Evolutionary conservation across 2,113 vertebrate species (phyloP), one percentile per base, ranked within the genome.

Genomic region (Hippocampus guttulatus): DNA sequence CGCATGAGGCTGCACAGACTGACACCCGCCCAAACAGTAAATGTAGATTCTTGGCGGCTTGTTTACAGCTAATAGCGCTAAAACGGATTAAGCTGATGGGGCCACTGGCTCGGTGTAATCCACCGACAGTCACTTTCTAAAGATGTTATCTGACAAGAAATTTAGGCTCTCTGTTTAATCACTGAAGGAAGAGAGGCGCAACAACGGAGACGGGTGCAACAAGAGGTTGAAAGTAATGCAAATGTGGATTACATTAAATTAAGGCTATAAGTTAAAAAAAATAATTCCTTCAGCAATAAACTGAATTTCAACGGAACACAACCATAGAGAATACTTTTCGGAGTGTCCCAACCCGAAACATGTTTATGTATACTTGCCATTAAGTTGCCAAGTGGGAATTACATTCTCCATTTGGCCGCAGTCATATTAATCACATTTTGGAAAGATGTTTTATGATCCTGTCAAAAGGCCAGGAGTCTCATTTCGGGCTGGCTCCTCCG

Each of bases 81-180:
- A 81, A 77, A 81, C 73, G 80, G 81, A 84, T 85, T 84, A 82
- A 73, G 62, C 33, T 70, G 79, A 84, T 73, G 72, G 77, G 79
- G 79, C 73, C 73, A 73, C 71, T 67, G 76, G 73, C 71, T 77
- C 70, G 57, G 25, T 76, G 76, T 86, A 82, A 88, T 85, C 76
- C 69, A 77, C 75, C 76, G 78, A 63, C 79, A 78, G 72, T 58
- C 57, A 57, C 65, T 82, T 73, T 77, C 54, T 65, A 58, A 80
- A 77, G 68, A 82, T 80, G 81, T 73, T 71, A 84, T 79, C 81
- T 77, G 84, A 85, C 74, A 77, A 60, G 67, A 69, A 80, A 75
- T 76, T 77, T 68, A 58, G 67, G 65, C 55, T 69, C 66, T 55
- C 51, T 75, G 58, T 77, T 76, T 58, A 64, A 64, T 73, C 75